A percentile compares a stretch with the other conserved stretches of the same genome.
phyloP scores from a whole-genome alignment of 2,888 invertebrate species.

The Drosophila diplacantha region DNA sequence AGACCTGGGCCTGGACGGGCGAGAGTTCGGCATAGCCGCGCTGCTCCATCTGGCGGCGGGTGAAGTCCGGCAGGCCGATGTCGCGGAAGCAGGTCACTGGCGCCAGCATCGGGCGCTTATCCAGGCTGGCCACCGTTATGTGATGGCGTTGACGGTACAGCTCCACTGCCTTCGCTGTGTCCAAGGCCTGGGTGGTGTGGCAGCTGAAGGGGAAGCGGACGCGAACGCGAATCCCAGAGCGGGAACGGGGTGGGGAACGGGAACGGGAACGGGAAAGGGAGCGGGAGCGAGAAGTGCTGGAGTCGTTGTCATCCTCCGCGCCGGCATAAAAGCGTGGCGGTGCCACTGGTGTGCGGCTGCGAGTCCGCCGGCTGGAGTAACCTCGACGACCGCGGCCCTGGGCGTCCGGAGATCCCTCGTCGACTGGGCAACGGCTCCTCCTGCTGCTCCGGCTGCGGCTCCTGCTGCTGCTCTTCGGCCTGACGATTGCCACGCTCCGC shows the following conservation, averaged over 20 bases:
- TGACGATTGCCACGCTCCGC: neutral
- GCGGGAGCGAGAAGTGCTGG: neutral
- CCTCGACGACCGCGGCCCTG: neutral
- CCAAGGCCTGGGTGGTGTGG: neutral
- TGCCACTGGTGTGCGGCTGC: neutral
- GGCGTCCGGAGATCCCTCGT: neutral
- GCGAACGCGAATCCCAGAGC: neutral
- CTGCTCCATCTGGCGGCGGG: neutral
- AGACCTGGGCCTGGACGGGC: constrained; percentile 94
- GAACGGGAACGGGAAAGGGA: neutral
- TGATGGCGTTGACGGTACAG: neutral
- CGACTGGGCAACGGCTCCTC: neutral
- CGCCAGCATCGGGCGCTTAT: neutral
- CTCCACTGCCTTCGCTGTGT: neutral
- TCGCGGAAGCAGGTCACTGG: neutral
- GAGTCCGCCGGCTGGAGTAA: neutral
- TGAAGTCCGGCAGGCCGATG: neutral
- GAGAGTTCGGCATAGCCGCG: constrained; percentile 66
- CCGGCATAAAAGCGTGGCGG: neutral
- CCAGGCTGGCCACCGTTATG: neutral
- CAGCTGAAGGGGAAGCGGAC: neutral
- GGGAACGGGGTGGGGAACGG: neutral
- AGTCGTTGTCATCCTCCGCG: neutral
- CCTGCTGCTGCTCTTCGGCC: too few relatives aligned
- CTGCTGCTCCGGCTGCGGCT: neutral